Conservation (phyloP, 2,113 vertebrate species). For the Nyctereutes procyonoides region DNA sequence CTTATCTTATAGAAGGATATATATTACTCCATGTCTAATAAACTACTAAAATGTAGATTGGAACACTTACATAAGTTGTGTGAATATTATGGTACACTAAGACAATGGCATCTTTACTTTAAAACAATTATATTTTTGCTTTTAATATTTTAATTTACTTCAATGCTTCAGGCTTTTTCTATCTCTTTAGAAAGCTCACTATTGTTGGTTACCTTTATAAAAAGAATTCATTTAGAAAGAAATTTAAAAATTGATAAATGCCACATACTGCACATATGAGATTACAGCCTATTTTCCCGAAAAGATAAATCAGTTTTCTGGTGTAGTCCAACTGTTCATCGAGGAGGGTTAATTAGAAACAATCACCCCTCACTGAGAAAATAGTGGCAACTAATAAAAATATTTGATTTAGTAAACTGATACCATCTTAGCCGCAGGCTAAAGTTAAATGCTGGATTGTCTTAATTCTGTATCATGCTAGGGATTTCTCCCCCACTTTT, state of each 20-base stretch:
- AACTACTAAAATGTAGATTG: slow-evolving; percentile 28
- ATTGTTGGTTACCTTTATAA: background rate
- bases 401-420: slow-evolving; percentile 12
- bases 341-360: slow-evolving; percentile 23
- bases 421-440: slow-evolving; percentile 1
- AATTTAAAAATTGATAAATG: background rate
- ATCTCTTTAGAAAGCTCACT: background rate
- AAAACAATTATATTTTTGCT: background rate
- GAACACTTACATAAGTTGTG: background rate
- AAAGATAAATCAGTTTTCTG: background rate
- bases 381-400: background rate
- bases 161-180: background rate
- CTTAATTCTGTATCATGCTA: background rate
- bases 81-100: background rate
- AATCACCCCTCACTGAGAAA: slow-evolving; percentile 4
- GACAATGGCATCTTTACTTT: background rate
- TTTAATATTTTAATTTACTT: slow-evolving; percentile 45
- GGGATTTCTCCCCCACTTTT: background rate
- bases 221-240: slow-evolving; percentile 18
- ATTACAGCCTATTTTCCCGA: background rate
- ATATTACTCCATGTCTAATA: background rate
- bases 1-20: slow-evolving; percentile 51
- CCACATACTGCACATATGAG: background rate
- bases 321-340: background rate
- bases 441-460: slow-evolving; percentile 42